Evolutionary conservation across 2,113 vertebrate species (phyloP), one percentile per base, ranked within the genome.

Genomic region (Nothoprocta perdicaria): DNA sequence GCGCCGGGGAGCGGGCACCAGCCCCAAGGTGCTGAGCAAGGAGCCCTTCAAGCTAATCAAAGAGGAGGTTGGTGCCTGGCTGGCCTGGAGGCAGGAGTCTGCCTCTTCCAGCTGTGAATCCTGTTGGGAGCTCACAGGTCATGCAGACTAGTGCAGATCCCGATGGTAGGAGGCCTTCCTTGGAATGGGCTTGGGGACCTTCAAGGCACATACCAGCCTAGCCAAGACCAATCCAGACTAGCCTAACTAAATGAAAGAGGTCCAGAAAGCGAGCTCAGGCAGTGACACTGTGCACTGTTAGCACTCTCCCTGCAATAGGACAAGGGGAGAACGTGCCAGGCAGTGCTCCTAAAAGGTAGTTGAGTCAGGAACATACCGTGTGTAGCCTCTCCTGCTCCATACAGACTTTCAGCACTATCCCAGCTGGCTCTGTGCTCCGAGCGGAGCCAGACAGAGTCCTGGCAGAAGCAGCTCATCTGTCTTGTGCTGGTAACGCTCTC

Each of bases 401-500:
- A 26, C 23, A 27, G 45, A 33, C n/a, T 69, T 27, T n/a, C 67
- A 50, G 45, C 67, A 13, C n/a, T 69, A n/a, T 35, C 46, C 67
- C 24, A 35, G 48, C 8, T 17, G 31, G 45, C 71, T 93, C 71
- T 71, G 75, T 14, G 10, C 27, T 61, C 2, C 71, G 35, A 6
- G 53, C n/a, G 40, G 45, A 22, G 14, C 3, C 55, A 68, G 48
- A n/a, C 33, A 65, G 33, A 9, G 16, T 82, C 35, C 21, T 79
- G 46, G 31, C n/a, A 1, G 4, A 19, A 55, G 35, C 48, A 9
- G 41, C 50, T 67, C 29, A 0, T 24, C 52, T 65, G 67, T 31
- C 18, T 60, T 33, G 62, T 18, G 21, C n/a, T 3, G 5, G 0
- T 66, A 61, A 22, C 0, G 0, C 3, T 16, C 21, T 67, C 8